phyloP scores from a whole-genome alignment of 2,888 invertebrate species.

The Drosophila nr. perissopoda region DNA sequence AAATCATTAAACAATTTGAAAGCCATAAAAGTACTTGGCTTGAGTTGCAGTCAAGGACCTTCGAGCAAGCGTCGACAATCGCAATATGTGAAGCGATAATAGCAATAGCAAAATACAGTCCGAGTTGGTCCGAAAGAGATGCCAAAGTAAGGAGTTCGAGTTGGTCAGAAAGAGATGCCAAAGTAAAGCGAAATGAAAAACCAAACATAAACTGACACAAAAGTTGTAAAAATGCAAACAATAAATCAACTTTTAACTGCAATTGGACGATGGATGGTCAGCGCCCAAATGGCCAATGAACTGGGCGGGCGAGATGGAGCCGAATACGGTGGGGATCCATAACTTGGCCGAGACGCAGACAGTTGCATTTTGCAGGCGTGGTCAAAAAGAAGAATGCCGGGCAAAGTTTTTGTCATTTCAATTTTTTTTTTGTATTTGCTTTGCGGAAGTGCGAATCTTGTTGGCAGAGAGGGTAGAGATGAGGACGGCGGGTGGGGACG shows the following conservation, averaged over 20 bases:
- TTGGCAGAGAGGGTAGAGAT: slow-evolving; percentile 30
- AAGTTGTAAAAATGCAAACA: slow-evolving; percentile 59
- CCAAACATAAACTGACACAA: slow-evolving; percentile 59
- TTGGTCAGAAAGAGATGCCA: slow-evolving; percentile 13
- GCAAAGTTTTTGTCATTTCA: slow-evolving; percentile 37
- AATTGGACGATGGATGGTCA: slow-evolving; percentile 22
- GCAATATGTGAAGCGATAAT: slow-evolving; percentile 45
- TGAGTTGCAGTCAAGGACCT: slow-evolving; percentile 37
- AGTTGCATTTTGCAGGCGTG: slow-evolving; percentile 33
- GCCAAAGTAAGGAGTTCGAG: slow-evolving; percentile 41
- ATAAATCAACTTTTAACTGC: slow-evolving; percentile 67
- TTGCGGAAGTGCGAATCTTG: slow-evolving; percentile 63
- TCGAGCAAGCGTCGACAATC: slow-evolving; percentile 39
- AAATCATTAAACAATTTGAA: slow-evolving; percentile 45
- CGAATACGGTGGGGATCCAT: slow-evolving; percentile 6
- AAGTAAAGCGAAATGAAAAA: slow-evolving; percentile 59
- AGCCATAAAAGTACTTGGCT: slow-evolving; percentile 38
- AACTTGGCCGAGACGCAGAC: slow-evolving; percentile 29
- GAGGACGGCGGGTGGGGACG: not conserved
- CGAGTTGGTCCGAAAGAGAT: slow-evolving; percentile 7
- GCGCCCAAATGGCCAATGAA: slow-evolving; percentile 38
- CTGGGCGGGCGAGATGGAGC: slow-evolving; percentile 10
- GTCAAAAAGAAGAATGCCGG: slow-evolving; percentile 51
- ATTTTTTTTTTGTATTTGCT: slow-evolving; percentile 5
- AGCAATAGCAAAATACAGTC: slow-evolving; percentile 24